Conservation (phyloP, 2,888 invertebrate species). For the Nesidiocoris tenuis region DNA sequence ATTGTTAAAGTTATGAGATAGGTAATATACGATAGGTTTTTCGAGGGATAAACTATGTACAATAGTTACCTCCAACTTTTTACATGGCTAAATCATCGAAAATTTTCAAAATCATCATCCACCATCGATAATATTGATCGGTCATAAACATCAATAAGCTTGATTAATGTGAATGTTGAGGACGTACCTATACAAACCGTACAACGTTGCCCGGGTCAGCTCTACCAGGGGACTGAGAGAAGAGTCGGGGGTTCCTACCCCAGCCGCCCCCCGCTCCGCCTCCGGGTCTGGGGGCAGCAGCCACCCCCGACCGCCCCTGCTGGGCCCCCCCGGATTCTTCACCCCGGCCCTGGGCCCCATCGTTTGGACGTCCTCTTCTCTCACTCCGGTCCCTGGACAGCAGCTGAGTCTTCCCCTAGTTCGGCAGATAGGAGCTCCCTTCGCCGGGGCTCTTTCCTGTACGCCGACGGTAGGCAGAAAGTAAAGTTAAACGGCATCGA, state of each 20-base stretch:
- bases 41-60: no score
- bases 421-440: neutral
- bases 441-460: neutral
- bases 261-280: conserved; percentile 9
- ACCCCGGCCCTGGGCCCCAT: neutral
- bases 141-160: neutral
- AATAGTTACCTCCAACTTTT: no score
- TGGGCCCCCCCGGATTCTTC: neutral
- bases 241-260: conserved; percentile 26
- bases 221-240: conserved; percentile 42
- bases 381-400: neutral
- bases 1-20: no score
- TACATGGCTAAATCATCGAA: no score
- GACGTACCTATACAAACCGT: conserved; percentile 36
- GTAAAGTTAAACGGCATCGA: no score
- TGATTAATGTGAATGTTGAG: conserved; percentile 2
- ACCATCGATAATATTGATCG: no score
- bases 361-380: neutral
- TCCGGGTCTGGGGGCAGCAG: neutral
- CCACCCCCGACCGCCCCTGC: neutral
- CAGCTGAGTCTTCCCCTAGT: neutral
- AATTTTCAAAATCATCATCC: no score
- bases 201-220: conserved; percentile 42
- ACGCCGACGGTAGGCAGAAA: no score
- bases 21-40: no score